Conservation (phyloP, 2,888 invertebrate genomes). For the Eristalis arbustorum region DNA sequence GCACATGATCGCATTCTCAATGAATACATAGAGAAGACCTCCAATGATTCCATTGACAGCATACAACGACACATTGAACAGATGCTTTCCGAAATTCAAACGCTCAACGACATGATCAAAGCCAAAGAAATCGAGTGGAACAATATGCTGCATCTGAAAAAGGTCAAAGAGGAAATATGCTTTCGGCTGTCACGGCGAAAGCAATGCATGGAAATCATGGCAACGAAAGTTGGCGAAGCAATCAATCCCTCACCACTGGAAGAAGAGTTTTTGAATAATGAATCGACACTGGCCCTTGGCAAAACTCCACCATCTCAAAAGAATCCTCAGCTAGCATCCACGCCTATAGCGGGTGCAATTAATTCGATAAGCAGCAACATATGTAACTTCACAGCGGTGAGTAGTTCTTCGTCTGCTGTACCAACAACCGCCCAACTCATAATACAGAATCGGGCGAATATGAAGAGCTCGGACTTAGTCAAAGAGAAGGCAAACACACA, state of each 20-base stretch:
- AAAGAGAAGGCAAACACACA: conserved; percentile 76
- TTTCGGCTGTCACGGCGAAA: conserved; percentile 86
- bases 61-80: conserved; percentile 85
- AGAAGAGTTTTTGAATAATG: conserved; percentile 49
- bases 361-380: conserved; percentile 48
- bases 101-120: conserved; percentile 87
- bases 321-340: conserved; percentile 41
- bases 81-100: conserved; percentile 85
- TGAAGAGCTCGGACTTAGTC: conserved; percentile 75
- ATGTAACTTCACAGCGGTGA: conserved; percentile 55
- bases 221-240: conserved; percentile 73
- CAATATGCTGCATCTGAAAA: conserved; percentile 89
- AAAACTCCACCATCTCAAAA: conserved; percentile 42
- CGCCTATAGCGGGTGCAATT: conserved; percentile 36
- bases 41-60: conserved; percentile 83
- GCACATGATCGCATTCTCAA: conserved; percentile 83
- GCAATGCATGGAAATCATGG: conserved; percentile 82
- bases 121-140: conserved; percentile 94
- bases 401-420: conserved; percentile 67
- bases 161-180: conserved; percentile 91
- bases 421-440: conserved; percentile 73
- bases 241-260: conserved; percentile 69
- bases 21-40: conserved; percentile 84
- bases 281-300: conserved; percentile 25
- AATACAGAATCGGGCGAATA: conserved; percentile 75